Conservation (phyloP, 2,888 invertebrate genomes). For the Cheilosia scutellata region DNA sequence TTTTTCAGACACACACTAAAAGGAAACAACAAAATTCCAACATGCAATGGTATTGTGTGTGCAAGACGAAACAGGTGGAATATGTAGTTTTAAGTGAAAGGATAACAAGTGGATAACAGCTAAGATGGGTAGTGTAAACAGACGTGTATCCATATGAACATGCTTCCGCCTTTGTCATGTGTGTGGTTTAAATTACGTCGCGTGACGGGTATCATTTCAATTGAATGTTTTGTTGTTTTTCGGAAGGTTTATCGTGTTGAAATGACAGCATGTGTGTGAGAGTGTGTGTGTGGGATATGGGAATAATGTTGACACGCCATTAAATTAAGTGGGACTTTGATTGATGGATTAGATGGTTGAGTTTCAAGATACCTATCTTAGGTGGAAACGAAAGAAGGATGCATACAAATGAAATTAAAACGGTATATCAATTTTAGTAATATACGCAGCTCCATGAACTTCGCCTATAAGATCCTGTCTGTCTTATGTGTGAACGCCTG, state of each 20-base stretch:
- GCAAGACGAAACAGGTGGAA: constrained; percentile 8
- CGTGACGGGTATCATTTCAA: constrained; percentile 34
- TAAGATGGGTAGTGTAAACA: neutral
- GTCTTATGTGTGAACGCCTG: too few species aligned
- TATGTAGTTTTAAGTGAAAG: neutral
- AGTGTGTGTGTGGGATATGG: neutral
- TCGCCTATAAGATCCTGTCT: too few species aligned
- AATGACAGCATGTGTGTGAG: neutral
- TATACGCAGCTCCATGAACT: too few species aligned
- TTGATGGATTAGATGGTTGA: constrained; percentile 1
- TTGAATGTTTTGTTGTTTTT: neutral
- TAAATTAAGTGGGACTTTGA: constrained; percentile 13
- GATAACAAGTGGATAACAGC: constrained; percentile 8
- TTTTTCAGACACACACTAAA: neutral
- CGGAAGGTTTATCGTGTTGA: neutral
- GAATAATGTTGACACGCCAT: constrained; percentile 26
- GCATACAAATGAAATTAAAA: too few species aligned
- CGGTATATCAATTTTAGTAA: too few species aligned
- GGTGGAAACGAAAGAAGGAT: too few species aligned
- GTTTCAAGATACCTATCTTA: neutral
- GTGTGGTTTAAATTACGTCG: constrained; percentile 3
- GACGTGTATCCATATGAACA: neutral
- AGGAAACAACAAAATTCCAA: neutral
- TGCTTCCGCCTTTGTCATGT: neutral
- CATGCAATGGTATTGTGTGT: constrained; percentile 19